Evolutionary conservation across 2,888 invertebrate genomes (phyloP).

Genomic region (Lasioglossum vierecki): DNA sequence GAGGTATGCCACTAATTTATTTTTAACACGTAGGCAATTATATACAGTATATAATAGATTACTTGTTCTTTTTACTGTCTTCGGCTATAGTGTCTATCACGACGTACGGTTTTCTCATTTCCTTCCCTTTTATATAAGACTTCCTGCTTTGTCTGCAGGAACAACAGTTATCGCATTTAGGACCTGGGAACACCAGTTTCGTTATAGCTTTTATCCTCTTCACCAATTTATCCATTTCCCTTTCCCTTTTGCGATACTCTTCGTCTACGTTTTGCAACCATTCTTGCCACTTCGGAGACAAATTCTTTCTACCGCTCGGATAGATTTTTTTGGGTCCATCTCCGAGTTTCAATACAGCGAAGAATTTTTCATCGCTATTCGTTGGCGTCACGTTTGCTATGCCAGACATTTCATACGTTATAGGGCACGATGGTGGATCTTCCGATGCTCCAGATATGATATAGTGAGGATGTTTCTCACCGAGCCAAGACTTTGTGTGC

Average conservation of each 20-base stretch:
- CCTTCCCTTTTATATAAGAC: conserved; percentile 67
- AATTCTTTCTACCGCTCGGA: conserved; percentile 74
- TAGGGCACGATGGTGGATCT: conserved; percentile 61
- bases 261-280: conserved; percentile 76
- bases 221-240: conserved; percentile 73
- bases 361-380: conserved; percentile 75
- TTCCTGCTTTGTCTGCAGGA: conserved; percentile 77
- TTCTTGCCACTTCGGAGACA: conserved; percentile 79
- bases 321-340: conserved; percentile 62
- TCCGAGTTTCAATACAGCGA: conserved; percentile 65
- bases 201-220: conserved; percentile 70
- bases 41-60: background rate
- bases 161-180: conserved; percentile 77
- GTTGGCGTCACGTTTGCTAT: conserved; percentile 69
- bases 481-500: conserved; percentile 64
- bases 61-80: conserved; percentile 69
- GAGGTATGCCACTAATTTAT: too few relatives aligned
- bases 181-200: conserved; percentile 68
- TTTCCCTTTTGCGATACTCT: conserved; percentile 70
- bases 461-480: conserved; percentile 68
- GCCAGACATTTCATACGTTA: conserved; percentile 71
- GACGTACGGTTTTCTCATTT: conserved; percentile 69
- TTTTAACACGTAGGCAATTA: too few relatives aligned
- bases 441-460: conserved; percentile 69
- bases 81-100: conserved; percentile 73